Conservation (phyloP, 2,797 vertebrate species). For the Dendrocincla fuliginosa region DNA sequence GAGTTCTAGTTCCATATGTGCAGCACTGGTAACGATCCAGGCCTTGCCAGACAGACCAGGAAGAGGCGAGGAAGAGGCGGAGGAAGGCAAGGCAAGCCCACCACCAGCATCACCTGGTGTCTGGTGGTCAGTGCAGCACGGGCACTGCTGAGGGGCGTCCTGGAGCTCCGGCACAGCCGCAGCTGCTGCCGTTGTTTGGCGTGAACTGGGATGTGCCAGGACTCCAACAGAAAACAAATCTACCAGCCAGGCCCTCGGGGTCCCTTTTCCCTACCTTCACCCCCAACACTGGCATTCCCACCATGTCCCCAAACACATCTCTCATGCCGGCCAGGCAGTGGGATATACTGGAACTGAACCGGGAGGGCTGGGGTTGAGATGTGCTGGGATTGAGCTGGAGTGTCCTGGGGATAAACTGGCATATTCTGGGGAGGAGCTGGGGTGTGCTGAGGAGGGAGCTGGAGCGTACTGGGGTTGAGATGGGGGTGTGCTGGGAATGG, state of each 20-base stretch:
- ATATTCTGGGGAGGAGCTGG: neutral
- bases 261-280: neutral
- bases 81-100: neutral
- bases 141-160: neutral
- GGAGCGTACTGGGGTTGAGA: neutral
- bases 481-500: neutral
- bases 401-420: neutral
- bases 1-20: neutral
- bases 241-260: neutral
- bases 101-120: neutral
- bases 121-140: neutral
- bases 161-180: neutral
- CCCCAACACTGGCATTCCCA: rapidly evolving
- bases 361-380: neutral
- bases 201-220: neutral
- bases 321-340: neutral
- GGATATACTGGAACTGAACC: neutral
- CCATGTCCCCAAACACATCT: neutral
- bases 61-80: neutral
- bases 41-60: neutral
- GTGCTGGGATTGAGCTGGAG: neutral
- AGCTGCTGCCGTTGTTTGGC: neutral
- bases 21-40: neutral
- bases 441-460: neutral
- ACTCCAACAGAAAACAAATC: neutral